Evolutionary conservation across 2,888 invertebrate genomes (phyloP).

Genomic region (Parnassius mnemosyne): DNA sequence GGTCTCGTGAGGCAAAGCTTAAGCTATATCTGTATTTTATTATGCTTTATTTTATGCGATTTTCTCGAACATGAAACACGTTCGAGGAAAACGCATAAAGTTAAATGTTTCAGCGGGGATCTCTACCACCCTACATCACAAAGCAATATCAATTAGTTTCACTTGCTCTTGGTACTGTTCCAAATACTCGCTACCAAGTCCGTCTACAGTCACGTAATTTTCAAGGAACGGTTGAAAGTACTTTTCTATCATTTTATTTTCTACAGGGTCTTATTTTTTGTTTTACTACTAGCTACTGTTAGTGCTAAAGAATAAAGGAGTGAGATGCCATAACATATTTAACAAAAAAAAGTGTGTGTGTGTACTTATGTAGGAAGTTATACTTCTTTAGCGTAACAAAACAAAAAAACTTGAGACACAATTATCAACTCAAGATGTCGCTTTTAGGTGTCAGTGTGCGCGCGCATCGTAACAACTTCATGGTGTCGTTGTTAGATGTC

Average conservation of each 20-base stretch:
- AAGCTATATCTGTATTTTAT: too few species aligned
- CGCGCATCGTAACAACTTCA: too few species aligned
- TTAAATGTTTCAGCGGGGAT: conserved; percentile 7
- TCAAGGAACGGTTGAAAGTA: conserved; percentile 11
- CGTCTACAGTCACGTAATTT: conserved; percentile 13
- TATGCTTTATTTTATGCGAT: neutral
- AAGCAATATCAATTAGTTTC: conserved; percentile 24
- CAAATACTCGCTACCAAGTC: conserved; percentile 13
- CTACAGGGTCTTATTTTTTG: neutral
- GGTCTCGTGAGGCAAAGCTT: too few species aligned
- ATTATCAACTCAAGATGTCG: too few species aligned
- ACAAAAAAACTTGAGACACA: too few species aligned
- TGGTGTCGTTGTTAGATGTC: too few species aligned
- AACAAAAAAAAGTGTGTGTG: too few species aligned
- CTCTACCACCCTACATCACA: conserved; percentile 7
- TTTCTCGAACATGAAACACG: neutral
- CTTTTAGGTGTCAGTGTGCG: too few species aligned
- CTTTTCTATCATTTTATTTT: conserved; percentile 9
- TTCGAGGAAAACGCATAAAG: neutral
- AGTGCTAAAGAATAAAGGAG: neutral
- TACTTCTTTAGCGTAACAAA: too few species aligned
- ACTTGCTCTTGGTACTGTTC: conserved; percentile 17
- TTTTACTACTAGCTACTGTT: conserved; percentile 12
- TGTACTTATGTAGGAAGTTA: too few species aligned
- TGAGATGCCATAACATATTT: too few species aligned